A percentile compares a stretch with the other conserved stretches of the same genome.
phyloP scores from a whole-genome alignment of 2,888 invertebrate genomes.

The Hipparchia semele region DNA sequence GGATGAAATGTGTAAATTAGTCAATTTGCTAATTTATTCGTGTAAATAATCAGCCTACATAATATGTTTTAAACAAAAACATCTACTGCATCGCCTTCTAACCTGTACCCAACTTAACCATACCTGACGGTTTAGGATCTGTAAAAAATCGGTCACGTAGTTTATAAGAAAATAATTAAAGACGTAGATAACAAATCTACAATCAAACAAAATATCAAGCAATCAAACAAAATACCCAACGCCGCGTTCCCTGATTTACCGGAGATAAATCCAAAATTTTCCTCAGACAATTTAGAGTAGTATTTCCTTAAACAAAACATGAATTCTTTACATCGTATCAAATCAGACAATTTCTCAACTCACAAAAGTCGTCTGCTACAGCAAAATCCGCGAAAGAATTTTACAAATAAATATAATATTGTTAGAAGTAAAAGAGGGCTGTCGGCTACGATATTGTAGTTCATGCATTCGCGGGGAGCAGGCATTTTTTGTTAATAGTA shows the following conservation, averaged over 20 bases:
- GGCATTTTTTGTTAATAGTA: slow-evolving; percentile 17
- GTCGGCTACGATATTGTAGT: slow-evolving; percentile 31
- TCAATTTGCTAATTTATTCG: too few species aligned
- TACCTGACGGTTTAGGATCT: too few species aligned
- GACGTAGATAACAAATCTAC: too few species aligned
- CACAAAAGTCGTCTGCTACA: slow-evolving; percentile 13
- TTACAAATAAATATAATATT: slow-evolving; percentile 27
- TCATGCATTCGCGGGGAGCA: slow-evolving; percentile 29
- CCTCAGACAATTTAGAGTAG: background rate
- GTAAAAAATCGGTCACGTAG: background rate
- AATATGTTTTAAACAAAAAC: too few species aligned
- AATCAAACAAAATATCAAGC: background rate
- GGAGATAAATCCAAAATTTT: background rate
- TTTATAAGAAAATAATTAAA: background rate
- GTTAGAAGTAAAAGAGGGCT: slow-evolving; percentile 29
- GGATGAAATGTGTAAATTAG: too few species aligned
- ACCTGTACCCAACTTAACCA: too few species aligned
- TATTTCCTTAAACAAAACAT: background rate
- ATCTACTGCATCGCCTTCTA: too few species aligned
- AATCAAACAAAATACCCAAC: too few species aligned
- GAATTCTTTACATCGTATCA: slow-evolving; percentile 3
- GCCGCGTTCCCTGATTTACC: background rate
- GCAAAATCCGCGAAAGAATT: slow-evolving; percentile 13
- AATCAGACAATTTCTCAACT: slow-evolving; percentile 14
- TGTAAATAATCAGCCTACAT: too few species aligned